These are phyloP conservation scores for Diabrotica virgifera DNA, from an alignment of 1,140 invertebrate genomes.

Conservation along the genomic window DNA sequence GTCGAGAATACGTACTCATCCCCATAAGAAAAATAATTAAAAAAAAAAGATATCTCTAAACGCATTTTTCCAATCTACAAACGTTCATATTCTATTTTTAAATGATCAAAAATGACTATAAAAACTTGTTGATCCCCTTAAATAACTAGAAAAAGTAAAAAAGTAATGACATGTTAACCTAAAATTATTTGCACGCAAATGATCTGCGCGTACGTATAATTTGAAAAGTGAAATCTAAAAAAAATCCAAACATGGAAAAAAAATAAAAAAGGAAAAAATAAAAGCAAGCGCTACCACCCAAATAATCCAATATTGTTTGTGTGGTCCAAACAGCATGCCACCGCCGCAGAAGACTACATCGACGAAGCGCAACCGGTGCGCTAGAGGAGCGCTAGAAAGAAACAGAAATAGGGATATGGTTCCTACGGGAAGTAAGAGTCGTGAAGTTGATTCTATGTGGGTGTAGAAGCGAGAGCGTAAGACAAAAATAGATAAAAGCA, in stretches of 20 bases:
- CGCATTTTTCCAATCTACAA: too few relatives aligned
- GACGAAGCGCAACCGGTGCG: slow-evolving; percentile 3
- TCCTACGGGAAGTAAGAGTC: slow-evolving; percentile 38
- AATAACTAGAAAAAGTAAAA: too few relatives aligned
- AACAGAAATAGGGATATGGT: neutral
- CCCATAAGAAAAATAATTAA: too few relatives aligned
- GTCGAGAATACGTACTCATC: too few relatives aligned
- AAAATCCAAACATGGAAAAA: slow-evolving; percentile 13
- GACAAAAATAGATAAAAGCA: slow-evolving; percentile 50
- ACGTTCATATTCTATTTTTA: too few relatives aligned
- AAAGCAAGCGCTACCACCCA: slow-evolving; percentile 1
- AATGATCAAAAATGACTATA: too few relatives aligned
- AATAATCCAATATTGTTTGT: slow-evolving; percentile 8
- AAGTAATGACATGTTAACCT: slow-evolving; percentile 2
- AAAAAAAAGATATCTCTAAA: too few relatives aligned
- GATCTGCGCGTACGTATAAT: neutral
- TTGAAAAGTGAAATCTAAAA: slow-evolving; percentile 15
- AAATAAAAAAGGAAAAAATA: slow-evolving; percentile 7
- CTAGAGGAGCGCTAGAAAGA: slow-evolving; percentile 14
- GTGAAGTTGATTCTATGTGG: slow-evolving; percentile 34
- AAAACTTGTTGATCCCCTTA: too few relatives aligned
- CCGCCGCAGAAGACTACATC: slow-evolving; percentile 15
- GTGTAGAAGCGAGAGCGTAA: slow-evolving; percentile 43
- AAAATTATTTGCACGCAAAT: neutral
- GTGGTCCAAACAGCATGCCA: slow-evolving; percentile 3